Conservation (phyloP, 2,888 invertebrate species). For the Physocephala rufipes region DNA sequence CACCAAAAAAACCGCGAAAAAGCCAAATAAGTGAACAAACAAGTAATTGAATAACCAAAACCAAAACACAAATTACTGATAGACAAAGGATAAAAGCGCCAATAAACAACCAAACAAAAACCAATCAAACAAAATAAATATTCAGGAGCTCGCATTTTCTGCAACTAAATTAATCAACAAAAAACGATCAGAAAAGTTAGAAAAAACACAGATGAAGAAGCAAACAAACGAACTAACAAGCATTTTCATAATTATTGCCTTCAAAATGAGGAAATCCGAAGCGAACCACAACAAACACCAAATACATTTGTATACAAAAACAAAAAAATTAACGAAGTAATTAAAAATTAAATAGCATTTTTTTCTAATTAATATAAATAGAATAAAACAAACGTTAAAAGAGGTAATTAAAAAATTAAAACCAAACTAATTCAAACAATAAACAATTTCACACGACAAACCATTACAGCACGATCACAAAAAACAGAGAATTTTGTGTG, state of each 20-base stretch:
- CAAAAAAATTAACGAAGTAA: conserved; percentile 14
- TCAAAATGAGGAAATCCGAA: conserved; percentile 31
- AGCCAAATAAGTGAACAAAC: not conserved
- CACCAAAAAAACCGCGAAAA: too few species aligned
- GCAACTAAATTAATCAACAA: not conserved
- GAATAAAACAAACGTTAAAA: conserved; percentile 13
- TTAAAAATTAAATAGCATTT: not conserved
- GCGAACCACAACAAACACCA: conserved; percentile 38
- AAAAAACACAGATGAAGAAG: not conserved
- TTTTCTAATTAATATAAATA: not conserved
- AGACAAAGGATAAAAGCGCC: not conserved
- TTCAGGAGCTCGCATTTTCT: too few species aligned
- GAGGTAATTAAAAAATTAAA: conserved; percentile 8
- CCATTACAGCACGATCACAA: too few species aligned
- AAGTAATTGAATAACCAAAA: not conserved
- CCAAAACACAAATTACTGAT: not conserved
- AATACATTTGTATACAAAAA: conserved; percentile 37
- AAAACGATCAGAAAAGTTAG: not conserved
- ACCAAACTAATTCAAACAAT: conserved; percentile 17
- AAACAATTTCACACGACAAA: too few species aligned
- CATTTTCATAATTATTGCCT: conserved; percentile 35
- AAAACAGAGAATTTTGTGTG: too few species aligned
- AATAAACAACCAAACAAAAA: too few species aligned
- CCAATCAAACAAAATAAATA: too few species aligned
- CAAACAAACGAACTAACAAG: conserved; percentile 8